Percentiles rank a stretch among this genome's conserved stretches.
phyloP scores from a whole-genome alignment of 2,888 invertebrate species.

The Cataglyphis rosenhaueri region DNA sequence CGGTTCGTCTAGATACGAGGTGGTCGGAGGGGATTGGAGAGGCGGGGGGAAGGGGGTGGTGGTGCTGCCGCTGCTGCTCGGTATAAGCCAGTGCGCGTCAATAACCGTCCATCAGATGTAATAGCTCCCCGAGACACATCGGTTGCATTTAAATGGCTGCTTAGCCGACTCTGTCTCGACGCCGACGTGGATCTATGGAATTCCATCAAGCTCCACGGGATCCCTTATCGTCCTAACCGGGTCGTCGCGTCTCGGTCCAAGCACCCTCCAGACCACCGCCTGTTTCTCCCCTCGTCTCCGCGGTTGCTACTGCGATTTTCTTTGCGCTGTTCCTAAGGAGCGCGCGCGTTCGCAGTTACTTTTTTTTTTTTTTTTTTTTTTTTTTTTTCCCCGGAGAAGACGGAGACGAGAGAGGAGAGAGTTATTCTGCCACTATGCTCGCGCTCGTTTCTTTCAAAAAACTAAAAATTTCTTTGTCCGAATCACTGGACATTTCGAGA shows the following conservation, averaged over 20 bases:
- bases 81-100: conserved; percentile 85
- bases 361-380: conserved; percentile 39
- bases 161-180: conserved; percentile 86
- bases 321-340: conserved; percentile 62
- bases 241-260: conserved; percentile 80
- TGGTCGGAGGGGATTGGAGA: conserved; percentile 58
- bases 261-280: conserved; percentile 66
- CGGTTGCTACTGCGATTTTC: conserved; percentile 68
- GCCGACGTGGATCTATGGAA: conserved; percentile 86
- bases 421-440: conserved; percentile 46
- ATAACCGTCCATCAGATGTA: conserved; percentile 86
- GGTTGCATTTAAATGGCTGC: conserved; percentile 86
- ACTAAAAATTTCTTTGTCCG: conserved; percentile 40
- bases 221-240: conserved; percentile 85
- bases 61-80: conserved; percentile 77
- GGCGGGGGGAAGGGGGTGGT: conserved; percentile 51
- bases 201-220: conserved; percentile 85
- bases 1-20: conserved; percentile 48
- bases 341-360: conserved; percentile 68
- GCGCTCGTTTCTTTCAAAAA: conserved; percentile 38
- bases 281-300: conserved; percentile 47
- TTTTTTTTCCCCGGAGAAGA: conserved; percentile 16
- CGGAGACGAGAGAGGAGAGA: conserved; percentile 35
- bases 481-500: conserved; percentile 37
- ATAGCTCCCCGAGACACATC: conserved; percentile 86